phyloP scores from a whole-genome alignment of 2,113 vertebrate genomes.

The Pandion haliaetus region DNA sequence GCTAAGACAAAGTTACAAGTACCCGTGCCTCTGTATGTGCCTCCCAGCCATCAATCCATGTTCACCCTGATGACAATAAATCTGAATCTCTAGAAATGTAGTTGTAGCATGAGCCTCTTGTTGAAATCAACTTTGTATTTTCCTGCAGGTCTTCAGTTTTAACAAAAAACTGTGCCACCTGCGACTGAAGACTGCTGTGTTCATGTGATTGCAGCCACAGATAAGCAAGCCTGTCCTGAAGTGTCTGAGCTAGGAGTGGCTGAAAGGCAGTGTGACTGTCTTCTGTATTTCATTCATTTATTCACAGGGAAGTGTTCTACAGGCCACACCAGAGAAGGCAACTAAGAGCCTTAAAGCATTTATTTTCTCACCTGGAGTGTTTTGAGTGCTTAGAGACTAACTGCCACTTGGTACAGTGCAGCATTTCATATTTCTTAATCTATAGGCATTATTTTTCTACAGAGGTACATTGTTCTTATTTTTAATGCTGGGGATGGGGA shows the following conservation, averaged over 20 bases:
- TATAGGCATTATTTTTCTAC: not conserved
- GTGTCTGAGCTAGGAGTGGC: not conserved
- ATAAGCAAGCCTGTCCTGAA: not conserved
- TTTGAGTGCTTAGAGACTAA: not conserved
- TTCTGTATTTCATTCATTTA: not conserved
- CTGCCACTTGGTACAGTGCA: not conserved
- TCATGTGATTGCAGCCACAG: not conserved
- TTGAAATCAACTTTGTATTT: not conserved
- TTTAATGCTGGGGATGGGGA: not conserved
- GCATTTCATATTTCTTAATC: not conserved
- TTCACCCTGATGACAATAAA: not conserved
- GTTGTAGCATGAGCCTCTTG: not conserved
- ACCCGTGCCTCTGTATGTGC: not conserved
- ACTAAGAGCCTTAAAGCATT: not conserved
- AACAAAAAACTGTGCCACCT: not conserved
- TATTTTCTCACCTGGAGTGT: not conserved
- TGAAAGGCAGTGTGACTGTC: not conserved
- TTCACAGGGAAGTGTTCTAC: not conserved
- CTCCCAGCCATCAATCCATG: not conserved
- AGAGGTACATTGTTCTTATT: not conserved
- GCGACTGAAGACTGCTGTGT: not conserved
- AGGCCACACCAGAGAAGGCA: not conserved
- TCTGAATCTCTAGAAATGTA: not conserved
- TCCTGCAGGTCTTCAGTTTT: not conserved
- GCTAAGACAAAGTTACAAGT: not conserved